Evolutionary conservation across 2,797 vertebrate genomes (phyloP).

Genomic region (Cyclura pinguis): DNA sequence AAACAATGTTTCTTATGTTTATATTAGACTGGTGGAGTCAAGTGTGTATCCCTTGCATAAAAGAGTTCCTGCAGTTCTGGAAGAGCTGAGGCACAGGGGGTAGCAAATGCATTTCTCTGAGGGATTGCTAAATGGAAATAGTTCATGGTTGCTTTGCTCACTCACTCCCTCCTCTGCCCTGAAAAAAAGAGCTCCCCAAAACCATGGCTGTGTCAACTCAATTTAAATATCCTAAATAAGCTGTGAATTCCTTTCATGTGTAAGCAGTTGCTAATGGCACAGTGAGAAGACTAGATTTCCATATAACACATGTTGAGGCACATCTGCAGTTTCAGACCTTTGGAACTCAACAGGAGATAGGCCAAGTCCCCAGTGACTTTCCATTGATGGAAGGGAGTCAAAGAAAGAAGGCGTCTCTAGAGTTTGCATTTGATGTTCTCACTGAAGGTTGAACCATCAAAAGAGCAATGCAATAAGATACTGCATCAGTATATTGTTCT

Average conservation of each 20-base stretch:
- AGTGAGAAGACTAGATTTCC: constrained; percentile 70
- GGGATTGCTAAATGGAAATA: neutral
- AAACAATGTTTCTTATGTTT: neutral
- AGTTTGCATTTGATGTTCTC: constrained; percentile 61
- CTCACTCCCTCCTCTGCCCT: neutral
- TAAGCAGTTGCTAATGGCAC: constrained; percentile 71
- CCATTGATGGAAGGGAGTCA: constrained; percentile 43
- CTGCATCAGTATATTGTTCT: neutral
- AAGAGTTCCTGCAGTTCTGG: neutral
- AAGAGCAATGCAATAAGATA: neutral
- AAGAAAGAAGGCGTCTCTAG: constrained; percentile 40
- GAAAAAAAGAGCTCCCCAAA: neutral
- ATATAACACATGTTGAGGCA: constrained; percentile 54
- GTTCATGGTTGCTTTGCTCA: neutral
- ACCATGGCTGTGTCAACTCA: constrained; percentile 6
- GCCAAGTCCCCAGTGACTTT: constrained; percentile 51
- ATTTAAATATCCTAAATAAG: constrained; percentile 70
- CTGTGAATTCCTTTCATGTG: constrained; percentile 67
- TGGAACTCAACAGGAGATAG: constrained; percentile 65
- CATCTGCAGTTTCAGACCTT: constrained; percentile 66
- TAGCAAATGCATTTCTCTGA: neutral
- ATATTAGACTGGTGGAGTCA: neutral
- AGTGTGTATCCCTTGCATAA: neutral
- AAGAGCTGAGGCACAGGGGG: neutral
- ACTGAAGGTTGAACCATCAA: constrained; percentile 45